Percentiles rank a stretch among this genome's conserved stretches.
Evolutionary conservation across 2,888 invertebrate genomes (phyloP).

Genomic region (Ophion slaviceki): DNA sequence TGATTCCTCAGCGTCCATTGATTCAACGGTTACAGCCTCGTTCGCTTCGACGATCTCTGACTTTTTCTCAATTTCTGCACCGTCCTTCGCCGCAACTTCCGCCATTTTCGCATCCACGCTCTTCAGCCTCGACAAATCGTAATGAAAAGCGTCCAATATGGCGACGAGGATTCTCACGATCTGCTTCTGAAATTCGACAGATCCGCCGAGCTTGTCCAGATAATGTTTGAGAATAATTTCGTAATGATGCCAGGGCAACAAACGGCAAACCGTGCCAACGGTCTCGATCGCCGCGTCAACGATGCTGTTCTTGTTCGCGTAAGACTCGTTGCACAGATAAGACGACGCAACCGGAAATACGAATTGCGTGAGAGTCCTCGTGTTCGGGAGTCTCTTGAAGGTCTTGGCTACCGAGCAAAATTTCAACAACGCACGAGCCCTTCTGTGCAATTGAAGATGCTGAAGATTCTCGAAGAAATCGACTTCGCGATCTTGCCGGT

Average conservation of each 20-base stretch:
- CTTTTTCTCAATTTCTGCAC: constrained; percentile 73
- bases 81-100: constrained; percentile 44
- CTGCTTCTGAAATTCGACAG: constrained; percentile 92
- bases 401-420: constrained; percentile 89
- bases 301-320: constrained; percentile 90
- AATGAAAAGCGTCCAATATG: constrained; percentile 96
- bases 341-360: constrained; percentile 93
- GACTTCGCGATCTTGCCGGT: constrained; percentile 91
- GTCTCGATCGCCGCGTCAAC: constrained; percentile 94
- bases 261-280: constrained; percentile 89
- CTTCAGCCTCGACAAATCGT: constrained; percentile 90
- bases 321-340: constrained; percentile 92
- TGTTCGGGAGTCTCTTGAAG: constrained; percentile 86
- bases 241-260: constrained; percentile 96
- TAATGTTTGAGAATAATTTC: constrained; percentile 92
- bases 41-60: constrained; percentile 77
- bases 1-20: constrained; percentile 81
- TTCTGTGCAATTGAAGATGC: constrained; percentile 94
- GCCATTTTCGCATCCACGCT: constrained; percentile 48
- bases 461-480: constrained; percentile 98
- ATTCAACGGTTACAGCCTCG: constrained; percentile 75
- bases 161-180: constrained; percentile 90
- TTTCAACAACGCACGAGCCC: constrained; percentile 92
- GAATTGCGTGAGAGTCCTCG: constrained; percentile 92
- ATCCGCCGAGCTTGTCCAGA: constrained; percentile 89